Evolutionary conservation across 1,140 invertebrate species (phyloP), one percentile per base, ranked within the genome.

Genomic region (Drosophila nannoptera): DNA sequence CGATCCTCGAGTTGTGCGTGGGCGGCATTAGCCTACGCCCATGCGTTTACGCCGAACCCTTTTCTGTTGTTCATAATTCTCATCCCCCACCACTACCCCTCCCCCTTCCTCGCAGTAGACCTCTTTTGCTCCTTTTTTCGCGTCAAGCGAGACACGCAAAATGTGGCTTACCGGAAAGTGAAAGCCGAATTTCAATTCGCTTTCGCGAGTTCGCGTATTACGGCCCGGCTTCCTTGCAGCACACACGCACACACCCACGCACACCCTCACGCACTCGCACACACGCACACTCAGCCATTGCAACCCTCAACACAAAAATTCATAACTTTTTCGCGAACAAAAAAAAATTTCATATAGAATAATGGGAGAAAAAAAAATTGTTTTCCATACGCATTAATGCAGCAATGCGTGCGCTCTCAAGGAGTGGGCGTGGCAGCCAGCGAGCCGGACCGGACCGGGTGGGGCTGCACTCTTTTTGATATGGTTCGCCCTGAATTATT

Each of bases 361-460:
- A 22, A 22, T 22, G 3, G 22, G 22, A 22, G 22, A 22, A 22
- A 22, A 22, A 22, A 22, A 81, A 74, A 77, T 71, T 84, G 76
- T 86, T 86, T 86, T 84, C 81, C 76, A 84, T 84, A 86, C 80
- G 80, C 80, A 84, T 84, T 84, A 84, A 84, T 84, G 80, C 80
- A 84, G 80, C 80, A 77, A 77, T 84, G 80, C 80, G 80, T 84
- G 68, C 58, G 65, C 32, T 45, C 16, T 40, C 7, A 0, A 35
- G 59, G 50, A 54, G 64, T 48, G 36, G 36, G 16, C 14, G 8
- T 7, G 7, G 36, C 11, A 7, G 36, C 4, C 0, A 6, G 7
- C 11, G 7, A 14, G 4, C 6, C 4, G 3, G 7, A 0, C 35
- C n/a, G 16, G 36, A 12, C 14, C 7, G 9, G 22, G 16, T 4